Evolutionary conservation across 1,140 invertebrate genomes (phyloP), one percentile per base, ranked within the genome.

Genomic region (Atopsyche davidsoni): DNA sequence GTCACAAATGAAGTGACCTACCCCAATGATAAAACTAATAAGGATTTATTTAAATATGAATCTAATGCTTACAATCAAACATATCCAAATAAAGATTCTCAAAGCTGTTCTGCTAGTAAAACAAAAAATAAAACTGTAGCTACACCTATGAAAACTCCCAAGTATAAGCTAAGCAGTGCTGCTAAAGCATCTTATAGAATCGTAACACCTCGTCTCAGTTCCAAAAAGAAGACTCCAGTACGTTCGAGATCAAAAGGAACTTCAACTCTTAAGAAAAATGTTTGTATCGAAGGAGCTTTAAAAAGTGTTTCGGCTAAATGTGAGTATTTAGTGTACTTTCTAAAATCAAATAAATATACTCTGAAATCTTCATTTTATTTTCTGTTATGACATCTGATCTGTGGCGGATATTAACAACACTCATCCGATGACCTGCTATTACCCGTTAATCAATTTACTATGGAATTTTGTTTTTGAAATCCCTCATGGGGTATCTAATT

Each of bases 21-120:
- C 31, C 46, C 46, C 3, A 63, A 62, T 55, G 59, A 58, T 16
- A 59, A 67, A 4, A 25, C 56, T 17, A 62, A 64, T 25, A 72
- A 69, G 61, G 67, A 69, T 44, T 67, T 65, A 45, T 21, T 36
- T 40, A 50, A 55, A 7, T 43, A 60, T 7, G 59, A 58, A 23
- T 61, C 44, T 39, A 50, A 51, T 2, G 54, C 59, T 6, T 51
- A 44, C 0, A 62, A 64, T 41, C 61, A 54, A 32, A 61, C 59
- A 18, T 59, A 60, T 44, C 60, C 62, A 6, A 62, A 31, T n/a
- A 67, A 65, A 57, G 55, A 62, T n/a, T 23, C 19, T 39, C 43
- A 57, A 23, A 53, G 51, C 49, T 54, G 36, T 40, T 18, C 48
- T 50, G 43, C 52, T 3, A 60, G 32, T 49, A 59, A 57, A 6